Evolutionary conservation across 2,888 invertebrate species (phyloP).

Genomic region (Drosophila pegasa): DNA sequence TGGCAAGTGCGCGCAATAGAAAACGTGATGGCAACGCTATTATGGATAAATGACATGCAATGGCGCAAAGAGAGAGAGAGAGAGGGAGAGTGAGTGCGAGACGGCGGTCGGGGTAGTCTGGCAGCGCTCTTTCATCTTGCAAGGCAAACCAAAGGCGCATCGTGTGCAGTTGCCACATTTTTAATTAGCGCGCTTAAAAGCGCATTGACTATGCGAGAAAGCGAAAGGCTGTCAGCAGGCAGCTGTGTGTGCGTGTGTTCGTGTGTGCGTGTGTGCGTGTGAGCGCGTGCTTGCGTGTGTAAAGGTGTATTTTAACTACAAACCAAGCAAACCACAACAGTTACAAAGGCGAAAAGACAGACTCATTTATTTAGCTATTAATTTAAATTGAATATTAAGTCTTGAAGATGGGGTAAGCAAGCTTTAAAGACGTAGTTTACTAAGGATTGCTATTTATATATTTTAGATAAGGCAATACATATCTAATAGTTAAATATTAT

Average conservation of each 20-base stretch:
- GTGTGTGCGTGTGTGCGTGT: not conserved
- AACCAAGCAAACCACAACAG: slow-evolving; percentile 24
- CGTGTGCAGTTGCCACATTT: slow-evolving; percentile 71
- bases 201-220: slow-evolving; percentile 66
- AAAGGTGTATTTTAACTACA: slow-evolving; percentile 7
- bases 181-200: slow-evolving; percentile 80
- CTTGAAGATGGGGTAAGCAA: not conserved
- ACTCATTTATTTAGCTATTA: slow-evolving; percentile 2
- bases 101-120: not conserved
- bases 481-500: no score
- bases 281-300: slow-evolving; percentile 7
- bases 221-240: slow-evolving; percentile 23
- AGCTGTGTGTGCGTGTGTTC: not conserved
- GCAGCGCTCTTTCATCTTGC: slow-evolving; percentile 11
- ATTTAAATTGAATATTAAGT: slow-evolving; percentile 3
- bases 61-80: not conserved
- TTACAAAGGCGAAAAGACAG: not conserved
- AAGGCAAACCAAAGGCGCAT: slow-evolving; percentile 26
- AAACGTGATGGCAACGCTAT: slow-evolving; percentile 61
- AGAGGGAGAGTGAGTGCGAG: not conserved
- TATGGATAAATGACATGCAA: slow-evolving; percentile 52
- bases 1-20: slow-evolving; percentile 49
- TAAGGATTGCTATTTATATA: no score
- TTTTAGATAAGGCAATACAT: not conserved
- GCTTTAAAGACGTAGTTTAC: no score